Conservation (phyloP, 30 jellyfish, hydroid and myxozoan species). For the Hydra vulgaris region DNA sequence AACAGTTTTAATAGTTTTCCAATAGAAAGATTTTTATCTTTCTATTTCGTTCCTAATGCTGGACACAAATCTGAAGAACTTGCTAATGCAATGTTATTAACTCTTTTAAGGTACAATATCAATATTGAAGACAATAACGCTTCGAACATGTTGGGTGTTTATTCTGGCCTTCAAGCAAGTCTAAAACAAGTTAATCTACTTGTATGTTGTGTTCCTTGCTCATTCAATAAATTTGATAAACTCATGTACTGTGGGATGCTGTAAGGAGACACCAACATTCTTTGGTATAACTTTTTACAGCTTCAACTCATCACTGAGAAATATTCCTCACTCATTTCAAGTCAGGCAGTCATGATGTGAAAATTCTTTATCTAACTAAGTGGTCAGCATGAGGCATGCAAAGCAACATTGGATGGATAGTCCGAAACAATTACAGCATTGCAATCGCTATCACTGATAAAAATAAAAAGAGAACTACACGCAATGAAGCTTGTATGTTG, state of each 20-base stretch:
- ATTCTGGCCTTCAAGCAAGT: background rate
- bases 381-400: background rate
- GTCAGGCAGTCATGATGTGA: background rate
- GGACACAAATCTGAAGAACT: background rate
- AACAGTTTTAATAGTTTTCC: background rate
- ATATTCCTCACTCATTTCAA: background rate
- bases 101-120: background rate
- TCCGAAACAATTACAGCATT: background rate
- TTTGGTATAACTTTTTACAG: background rate
- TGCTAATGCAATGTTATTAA: background rate
- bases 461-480: background rate
- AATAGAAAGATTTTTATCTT: background rate
- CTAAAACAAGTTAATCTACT: background rate
- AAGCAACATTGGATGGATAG: background rate
- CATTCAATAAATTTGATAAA: background rate
- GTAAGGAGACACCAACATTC: background rate
- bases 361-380: background rate
- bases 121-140: background rate
- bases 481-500: background rate
- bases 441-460: background rate
- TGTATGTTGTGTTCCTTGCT: background rate
- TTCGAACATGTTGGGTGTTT: background rate
- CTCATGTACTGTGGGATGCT: background rate
- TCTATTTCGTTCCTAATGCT: background rate
- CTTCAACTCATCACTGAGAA: background rate